Percentiles rank a stretch among this genome's conserved stretches.
phyloP scores from a whole-genome alignment of 2,888 invertebrate species.

The Byasa hedistus region DNA sequence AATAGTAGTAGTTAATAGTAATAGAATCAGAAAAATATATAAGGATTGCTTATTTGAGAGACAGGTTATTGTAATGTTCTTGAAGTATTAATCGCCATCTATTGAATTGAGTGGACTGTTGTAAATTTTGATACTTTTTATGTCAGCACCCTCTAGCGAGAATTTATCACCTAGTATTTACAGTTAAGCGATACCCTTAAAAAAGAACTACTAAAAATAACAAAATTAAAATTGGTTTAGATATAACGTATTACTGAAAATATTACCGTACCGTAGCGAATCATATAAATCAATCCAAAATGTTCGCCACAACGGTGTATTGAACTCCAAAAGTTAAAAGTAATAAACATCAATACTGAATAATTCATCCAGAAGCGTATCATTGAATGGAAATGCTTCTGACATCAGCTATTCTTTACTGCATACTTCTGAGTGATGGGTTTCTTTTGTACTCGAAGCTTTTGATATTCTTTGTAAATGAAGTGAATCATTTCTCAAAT shows the following conservation, averaged over 20 bases:
- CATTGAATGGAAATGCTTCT: conserved; percentile 66
- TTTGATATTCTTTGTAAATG: conserved; percentile 53
- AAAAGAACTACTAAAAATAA: not conserved
- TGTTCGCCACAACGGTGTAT: conserved; percentile 16
- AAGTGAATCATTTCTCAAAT: conserved; percentile 39
- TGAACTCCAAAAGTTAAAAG: conserved; percentile 36
- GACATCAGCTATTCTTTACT: conserved; percentile 70
- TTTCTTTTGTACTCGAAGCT: conserved; percentile 53
- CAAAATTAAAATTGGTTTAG: too few relatives aligned
- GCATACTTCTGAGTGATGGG: conserved; percentile 74
- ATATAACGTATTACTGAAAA: too few relatives aligned
- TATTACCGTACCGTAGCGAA: not conserved
- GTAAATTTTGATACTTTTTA: not conserved
- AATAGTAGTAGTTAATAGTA: too few relatives aligned
- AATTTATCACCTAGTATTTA: not conserved
- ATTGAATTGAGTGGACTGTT: not conserved
- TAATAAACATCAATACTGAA: conserved; percentile 55
- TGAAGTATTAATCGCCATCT: conserved; percentile 7
- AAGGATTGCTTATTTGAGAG: not conserved
- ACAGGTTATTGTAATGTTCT: not conserved
- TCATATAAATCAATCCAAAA: not conserved
- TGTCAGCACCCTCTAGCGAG: conserved; percentile 6
- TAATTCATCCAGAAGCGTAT: conserved; percentile 67
- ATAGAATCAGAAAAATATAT: too few relatives aligned
- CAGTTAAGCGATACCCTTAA: not conserved